Percentiles rank a stretch among this genome's conserved stretches.
phyloP scores from a whole-genome alignment of 2,113 vertebrate species.

The Vombatus ursinus region DNA sequence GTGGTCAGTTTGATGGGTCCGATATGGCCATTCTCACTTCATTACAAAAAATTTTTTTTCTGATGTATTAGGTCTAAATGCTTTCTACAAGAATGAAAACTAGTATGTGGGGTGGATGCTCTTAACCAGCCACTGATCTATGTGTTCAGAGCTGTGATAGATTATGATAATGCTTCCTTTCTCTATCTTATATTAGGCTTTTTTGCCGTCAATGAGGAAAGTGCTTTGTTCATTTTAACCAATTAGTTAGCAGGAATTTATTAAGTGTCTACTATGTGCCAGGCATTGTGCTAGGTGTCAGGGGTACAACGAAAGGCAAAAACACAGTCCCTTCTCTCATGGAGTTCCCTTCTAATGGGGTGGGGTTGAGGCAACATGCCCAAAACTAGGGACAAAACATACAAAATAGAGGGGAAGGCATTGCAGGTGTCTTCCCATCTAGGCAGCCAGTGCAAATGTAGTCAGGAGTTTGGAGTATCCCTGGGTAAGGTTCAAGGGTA shows the following conservation, averaged over 20 bases:
- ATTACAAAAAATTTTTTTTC: conserved; percentile 14
- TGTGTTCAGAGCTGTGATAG: too few species aligned
- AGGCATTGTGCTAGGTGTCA: neutral
- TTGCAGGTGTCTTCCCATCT: neutral
- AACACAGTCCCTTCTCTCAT: neutral
- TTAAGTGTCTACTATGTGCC: neutral
- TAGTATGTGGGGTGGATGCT: neutral
- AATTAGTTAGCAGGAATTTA: neutral
- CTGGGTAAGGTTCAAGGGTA: neutral
- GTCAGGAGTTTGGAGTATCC: neutral
- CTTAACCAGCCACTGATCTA: neutral
- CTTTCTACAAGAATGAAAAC: conserved; percentile 34
- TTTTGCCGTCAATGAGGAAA: neutral
- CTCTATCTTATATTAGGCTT: neutral
- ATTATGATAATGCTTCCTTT: neutral
- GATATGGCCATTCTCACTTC: neutral
- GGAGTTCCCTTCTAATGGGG: neutral
- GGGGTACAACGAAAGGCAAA: neutral
- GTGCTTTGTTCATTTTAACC: neutral
- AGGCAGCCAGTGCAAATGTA: neutral
- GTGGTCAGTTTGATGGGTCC: neutral
- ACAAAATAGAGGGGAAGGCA: neutral
- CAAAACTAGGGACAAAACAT: neutral
- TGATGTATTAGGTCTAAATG: conserved; percentile 38
- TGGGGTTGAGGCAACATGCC: neutral